phyloP scores from a whole-genome alignment of 2,797 vertebrate genomes.

The Petrocephalus schoutedeni region DNA sequence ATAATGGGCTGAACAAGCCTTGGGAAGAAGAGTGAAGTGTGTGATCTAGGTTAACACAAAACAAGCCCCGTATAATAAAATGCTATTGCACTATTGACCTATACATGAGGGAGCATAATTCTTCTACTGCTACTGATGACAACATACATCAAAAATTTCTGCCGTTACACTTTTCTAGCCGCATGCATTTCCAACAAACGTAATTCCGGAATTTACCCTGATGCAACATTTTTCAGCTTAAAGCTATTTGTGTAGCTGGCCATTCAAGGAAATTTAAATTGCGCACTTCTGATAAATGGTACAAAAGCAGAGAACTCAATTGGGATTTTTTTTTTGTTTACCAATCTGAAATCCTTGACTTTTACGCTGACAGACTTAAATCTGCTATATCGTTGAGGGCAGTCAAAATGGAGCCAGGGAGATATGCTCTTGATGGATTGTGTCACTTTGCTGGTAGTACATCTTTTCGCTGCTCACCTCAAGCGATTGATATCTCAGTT shows the following conservation, averaged over 20 bases:
- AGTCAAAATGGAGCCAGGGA: neutral
- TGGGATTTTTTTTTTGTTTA: neutral
- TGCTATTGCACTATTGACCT: neutral
- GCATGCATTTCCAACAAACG: neutral
- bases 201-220: neutral
- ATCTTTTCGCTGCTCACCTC: neutral
- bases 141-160: neutral
- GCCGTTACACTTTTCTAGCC: neutral
- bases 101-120: neutral
- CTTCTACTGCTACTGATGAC: neutral
- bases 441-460: neutral
- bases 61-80: neutral
- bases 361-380: neutral
- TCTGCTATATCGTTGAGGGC: neutral
- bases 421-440: neutral
- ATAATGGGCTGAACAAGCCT: neutral
- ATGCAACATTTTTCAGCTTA: neutral
- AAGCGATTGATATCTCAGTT: conserved; percentile 7
- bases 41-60: neutral
- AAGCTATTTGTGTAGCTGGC: neutral
- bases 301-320: neutral
- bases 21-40: neutral
- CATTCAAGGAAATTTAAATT: conserved; percentile 3
- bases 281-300: neutral
- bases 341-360: neutral